These are phyloP conservation scores for Byasa hedistus DNA, from an alignment of 2,888 invertebrate species.

Conservation along the genomic window DNA sequence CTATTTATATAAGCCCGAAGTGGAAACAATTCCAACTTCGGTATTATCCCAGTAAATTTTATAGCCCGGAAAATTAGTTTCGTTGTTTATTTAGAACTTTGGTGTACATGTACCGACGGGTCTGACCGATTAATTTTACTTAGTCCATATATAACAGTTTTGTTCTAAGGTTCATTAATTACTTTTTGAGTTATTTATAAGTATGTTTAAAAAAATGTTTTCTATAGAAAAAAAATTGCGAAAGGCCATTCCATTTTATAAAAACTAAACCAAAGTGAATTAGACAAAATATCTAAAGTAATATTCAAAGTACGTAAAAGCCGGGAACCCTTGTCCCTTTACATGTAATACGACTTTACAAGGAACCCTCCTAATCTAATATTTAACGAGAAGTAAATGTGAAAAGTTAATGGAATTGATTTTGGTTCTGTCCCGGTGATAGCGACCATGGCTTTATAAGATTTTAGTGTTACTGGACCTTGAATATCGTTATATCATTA, in stretches of 20 bases:
- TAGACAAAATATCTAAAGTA: background rate
- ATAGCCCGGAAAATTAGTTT: slow-evolving; percentile 9
- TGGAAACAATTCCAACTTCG: slow-evolving; percentile 1
- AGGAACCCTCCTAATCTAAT: background rate
- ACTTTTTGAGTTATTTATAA: no score
- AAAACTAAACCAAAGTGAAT: background rate
- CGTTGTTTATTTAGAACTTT: slow-evolving; percentile 7
- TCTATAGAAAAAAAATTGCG: no score
- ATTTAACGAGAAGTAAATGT: background rate
- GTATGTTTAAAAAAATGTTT: no score
- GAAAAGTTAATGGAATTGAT: slow-evolving; percentile 1
- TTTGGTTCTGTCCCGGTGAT: background rate
- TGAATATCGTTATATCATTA: background rate
- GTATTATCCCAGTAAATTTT: background rate
- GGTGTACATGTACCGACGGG: background rate
- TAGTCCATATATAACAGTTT: no score
- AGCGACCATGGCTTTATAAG: background rate
- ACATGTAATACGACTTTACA: background rate
- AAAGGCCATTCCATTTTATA: no score
- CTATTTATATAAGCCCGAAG: slow-evolving; percentile 5
- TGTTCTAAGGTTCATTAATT: no score
- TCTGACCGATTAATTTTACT: background rate
- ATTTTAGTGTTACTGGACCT: background rate
- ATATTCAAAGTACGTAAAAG: background rate
- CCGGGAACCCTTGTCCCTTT: background rate